Conservation (phyloP, 1,140 invertebrate species). For the Trichoplusia ni region DNA sequence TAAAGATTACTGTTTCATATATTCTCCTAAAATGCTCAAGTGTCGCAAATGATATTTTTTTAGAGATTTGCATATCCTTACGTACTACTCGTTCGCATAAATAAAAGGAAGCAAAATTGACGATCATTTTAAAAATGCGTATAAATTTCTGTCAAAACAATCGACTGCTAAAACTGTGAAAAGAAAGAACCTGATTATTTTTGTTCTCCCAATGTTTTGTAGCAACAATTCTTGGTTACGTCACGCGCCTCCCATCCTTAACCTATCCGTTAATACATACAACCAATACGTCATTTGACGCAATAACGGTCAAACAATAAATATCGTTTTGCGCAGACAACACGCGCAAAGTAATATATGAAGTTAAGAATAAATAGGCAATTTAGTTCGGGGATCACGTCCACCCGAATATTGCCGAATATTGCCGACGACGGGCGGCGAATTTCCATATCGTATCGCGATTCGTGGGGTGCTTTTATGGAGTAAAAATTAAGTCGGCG, state of each 20-base stretch:
- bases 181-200: background rate
- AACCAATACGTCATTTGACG: slow-evolving; percentile 77
- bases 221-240: slow-evolving; percentile 12
- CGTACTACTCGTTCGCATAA: too few species aligned
- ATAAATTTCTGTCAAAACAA: too few species aligned
- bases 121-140: too few species aligned
- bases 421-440: slow-evolving; percentile 69
- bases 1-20: too few species aligned
- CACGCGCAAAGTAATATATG: slow-evolving; percentile 82
- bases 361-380: slow-evolving; percentile 83
- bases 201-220: background rate
- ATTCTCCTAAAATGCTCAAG: too few species aligned
- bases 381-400: slow-evolving; percentile 80
- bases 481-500: slow-evolving; percentile 78
- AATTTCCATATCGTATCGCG: slow-evolving; percentile 79
- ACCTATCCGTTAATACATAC: slow-evolving; percentile 67
- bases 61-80: too few species aligned
- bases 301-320: slow-evolving; percentile 81
- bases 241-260: slow-evolving; percentile 63
- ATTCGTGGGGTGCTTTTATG: slow-evolving; percentile 77
- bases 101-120: too few species aligned
- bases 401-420: slow-evolving; percentile 79
- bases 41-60: too few species aligned
- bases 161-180: too few species aligned
- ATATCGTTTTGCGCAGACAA: slow-evolving; percentile 80